Percentiles rank a stretch among this genome's conserved stretches.
These are phyloP conservation scores for Copidosoma floridanum DNA, from an alignment of 1,140 invertebrate species.

Conservation along the genomic window DNA sequence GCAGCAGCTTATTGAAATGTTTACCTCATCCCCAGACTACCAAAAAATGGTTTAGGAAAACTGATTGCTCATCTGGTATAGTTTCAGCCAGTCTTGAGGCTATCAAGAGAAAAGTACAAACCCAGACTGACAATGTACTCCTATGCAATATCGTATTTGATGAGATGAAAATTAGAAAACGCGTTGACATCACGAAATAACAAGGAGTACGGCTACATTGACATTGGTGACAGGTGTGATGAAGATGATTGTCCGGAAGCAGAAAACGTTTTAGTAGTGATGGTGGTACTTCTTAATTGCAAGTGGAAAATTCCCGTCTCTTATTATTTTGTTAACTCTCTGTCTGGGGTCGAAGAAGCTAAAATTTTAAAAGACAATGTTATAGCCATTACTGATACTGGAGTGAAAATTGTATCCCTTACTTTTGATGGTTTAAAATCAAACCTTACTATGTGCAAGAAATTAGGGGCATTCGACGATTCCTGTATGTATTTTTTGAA, in stretches of 20 bases:
- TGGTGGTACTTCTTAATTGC: conserved; percentile 23
- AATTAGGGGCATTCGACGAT: conserved; percentile 7
- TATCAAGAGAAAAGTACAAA: conserved; percentile 24
- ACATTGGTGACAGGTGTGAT: neutral
- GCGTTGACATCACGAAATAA: conserved; percentile 13
- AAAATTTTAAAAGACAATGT: conserved; percentile 20
- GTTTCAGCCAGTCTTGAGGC: conserved; percentile 29
- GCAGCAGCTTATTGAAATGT: conserved; percentile 32
- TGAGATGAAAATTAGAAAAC: conserved; percentile 27
- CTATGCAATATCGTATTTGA: conserved; percentile 24
- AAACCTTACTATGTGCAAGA: conserved; percentile 20
- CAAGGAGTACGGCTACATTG: conserved; percentile 26
- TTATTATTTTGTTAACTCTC: too few relatives aligned
- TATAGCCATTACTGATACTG: conserved; percentile 7
- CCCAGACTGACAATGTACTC: neutral
- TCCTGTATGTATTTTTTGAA: conserved; percentile 30
- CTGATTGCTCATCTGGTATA: conserved; percentile 37
- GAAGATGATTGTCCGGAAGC: neutral
- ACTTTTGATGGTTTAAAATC: conserved; percentile 29
- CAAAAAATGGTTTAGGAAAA: conserved; percentile 33
- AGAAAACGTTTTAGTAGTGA: conserved; percentile 15
- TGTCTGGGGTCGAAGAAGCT: conserved; percentile 14
- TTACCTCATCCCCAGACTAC: conserved; percentile 37
- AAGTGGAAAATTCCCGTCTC: conserved; percentile 26
- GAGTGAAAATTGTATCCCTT: conserved; percentile 19